These are phyloP conservation scores for Phaethornis superciliosus DNA, from an alignment of 2,113 vertebrate genomes.

Conservation along the genomic window DNA sequence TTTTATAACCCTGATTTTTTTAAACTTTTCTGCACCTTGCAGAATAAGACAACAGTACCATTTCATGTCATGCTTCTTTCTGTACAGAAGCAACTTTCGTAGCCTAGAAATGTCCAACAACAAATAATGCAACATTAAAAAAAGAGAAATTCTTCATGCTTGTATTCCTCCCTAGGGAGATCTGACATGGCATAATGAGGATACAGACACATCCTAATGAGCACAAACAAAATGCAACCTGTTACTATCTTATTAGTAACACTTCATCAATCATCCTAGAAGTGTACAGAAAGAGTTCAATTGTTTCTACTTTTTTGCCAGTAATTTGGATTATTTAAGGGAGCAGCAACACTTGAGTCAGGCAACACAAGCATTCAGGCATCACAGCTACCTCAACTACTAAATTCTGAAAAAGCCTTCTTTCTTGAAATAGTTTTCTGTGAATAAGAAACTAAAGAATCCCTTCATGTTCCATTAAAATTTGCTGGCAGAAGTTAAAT, in stretches of 20 bases:
- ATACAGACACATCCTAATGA: not conserved
- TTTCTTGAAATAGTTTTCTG: not conserved
- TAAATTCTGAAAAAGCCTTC: not conserved
- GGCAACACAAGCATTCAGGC: not conserved
- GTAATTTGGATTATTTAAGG: not conserved
- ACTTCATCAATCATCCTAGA: not conserved
- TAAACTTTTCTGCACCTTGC: not conserved
- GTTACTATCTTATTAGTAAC: not conserved
- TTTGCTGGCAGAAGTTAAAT: not conserved
- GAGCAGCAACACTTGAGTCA: not conserved
- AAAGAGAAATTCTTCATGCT: not conserved
- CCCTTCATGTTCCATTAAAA: not conserved
- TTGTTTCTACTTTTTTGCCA: not conserved
- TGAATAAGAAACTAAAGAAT: not conserved
- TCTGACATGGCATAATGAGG: not conserved
- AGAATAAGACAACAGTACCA: not conserved
- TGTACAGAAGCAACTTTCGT: not conserved
- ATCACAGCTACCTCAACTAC: not conserved
- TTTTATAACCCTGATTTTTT: not conserved
- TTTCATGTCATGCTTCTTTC: not conserved
- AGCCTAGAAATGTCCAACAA: not conserved
- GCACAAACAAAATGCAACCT: not conserved
- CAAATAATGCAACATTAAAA: not conserved
- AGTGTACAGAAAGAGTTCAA: not conserved
- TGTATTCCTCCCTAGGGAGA: not conserved